Base-by-base conservation (phyloP, 1,140 invertebrate species). In the Drosophila ambigua region DNA sequence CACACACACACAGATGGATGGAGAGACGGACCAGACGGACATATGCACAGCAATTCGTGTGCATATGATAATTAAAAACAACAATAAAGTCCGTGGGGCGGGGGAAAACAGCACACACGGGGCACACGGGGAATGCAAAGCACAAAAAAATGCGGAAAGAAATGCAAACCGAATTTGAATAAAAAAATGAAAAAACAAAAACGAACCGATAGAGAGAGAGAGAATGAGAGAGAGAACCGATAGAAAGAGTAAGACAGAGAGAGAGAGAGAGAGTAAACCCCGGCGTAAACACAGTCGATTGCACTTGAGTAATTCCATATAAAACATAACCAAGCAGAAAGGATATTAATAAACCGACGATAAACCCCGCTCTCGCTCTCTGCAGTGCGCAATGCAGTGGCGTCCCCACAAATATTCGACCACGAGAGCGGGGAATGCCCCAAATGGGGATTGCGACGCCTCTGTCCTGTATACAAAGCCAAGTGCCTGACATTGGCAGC, bases 231-330 rank as follows among this genome's bases (percentile, higher is more conserved):
- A 45, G 68, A 48, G 45, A 69, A 31, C 45, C 3, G 26, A 52
- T 41, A 58, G 28, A 59, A 44, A 53, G 45, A 31, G 52, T 49
- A 66, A 62, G 44, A 51, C 20, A 64, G 16, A 51, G 50, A 59
- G 41, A 59, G 44, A 77, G 69, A 75, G 71, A 11, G 11, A 39
- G 35, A 39, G 35, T 28, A 62, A 46, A 65, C 43, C 64, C 64
- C 62, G 66, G 64, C 66, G 82, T 72, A 90, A 82, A 90, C 72
- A 82, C 81, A 90, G 87, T 82, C 82, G 75, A 65, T 79, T 90
- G 76, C 87, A 90, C 87, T 90, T 90, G 87, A 90, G 82, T 90
- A 87, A 90, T 90, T 87, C 87, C 87, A 73, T 81, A 90, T 90
- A 83, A 88, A 88, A 88, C 83, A 88, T 88, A 88, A 74, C 79